Conservation (phyloP, 1,140 invertebrate species). For the Tachypleus tridentatus region DNA sequence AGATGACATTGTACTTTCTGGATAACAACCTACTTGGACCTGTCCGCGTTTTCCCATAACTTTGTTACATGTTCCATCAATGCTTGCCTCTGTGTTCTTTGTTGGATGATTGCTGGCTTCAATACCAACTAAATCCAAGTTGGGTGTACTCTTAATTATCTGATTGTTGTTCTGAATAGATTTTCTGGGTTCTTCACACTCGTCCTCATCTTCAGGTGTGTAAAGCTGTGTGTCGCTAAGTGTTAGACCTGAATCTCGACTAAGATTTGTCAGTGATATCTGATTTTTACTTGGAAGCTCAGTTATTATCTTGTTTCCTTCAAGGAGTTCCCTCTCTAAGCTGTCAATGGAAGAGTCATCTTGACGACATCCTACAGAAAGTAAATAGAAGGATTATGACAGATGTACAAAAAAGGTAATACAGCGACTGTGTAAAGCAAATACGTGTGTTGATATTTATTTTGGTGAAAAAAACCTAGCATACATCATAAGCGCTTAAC, state of each 20-base stretch:
- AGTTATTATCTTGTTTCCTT: conserved; percentile 43
- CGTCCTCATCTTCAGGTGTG: conserved; percentile 60
- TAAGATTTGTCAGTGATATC: conserved; percentile 55
- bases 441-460: too few relatives aligned
- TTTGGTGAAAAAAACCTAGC: too few relatives aligned
- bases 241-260: conserved; percentile 71
- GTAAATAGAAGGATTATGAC: too few relatives aligned
- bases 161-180: too few relatives aligned
- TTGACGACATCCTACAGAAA: conserved; percentile 50
- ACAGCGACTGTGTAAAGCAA: too few relatives aligned
- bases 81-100: conserved; percentile 18
- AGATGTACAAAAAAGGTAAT: too few relatives aligned
- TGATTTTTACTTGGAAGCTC: conserved; percentile 59
- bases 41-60: conserved; percentile 20
- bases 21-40: too few relatives aligned
- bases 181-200: conserved; percentile 27
- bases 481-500: too few relatives aligned
- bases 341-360: conserved; percentile 64
- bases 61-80: conserved; percentile 23
- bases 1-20: too few relatives aligned
- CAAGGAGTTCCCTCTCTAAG: conserved; percentile 45
- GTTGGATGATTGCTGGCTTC: too few relatives aligned
- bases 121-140: conserved; percentile 17
- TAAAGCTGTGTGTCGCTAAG: conserved; percentile 65
- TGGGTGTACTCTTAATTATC: conserved; percentile 30